Evolutionary conservation across 2,888 invertebrate genomes (phyloP).

Genomic region (Scaptomyza reducta): DNA sequence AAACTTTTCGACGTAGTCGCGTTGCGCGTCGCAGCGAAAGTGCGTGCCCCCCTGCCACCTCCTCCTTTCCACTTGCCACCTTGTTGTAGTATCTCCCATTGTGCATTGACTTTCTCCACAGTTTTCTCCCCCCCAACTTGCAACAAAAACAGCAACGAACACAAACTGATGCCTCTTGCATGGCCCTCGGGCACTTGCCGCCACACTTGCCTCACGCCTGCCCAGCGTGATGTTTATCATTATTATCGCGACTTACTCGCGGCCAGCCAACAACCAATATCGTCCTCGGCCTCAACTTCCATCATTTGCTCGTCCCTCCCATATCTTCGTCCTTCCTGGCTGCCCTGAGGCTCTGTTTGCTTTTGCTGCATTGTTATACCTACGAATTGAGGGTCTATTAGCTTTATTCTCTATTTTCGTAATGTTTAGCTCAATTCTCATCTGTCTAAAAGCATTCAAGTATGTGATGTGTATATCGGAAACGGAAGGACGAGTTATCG

Average conservation of each 20-base stretch:
- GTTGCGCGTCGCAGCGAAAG: slow-evolving; percentile 64
- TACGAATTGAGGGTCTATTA: slow-evolving; percentile 11
- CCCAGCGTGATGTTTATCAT: slow-evolving; percentile 65
- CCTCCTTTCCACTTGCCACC: background rate
- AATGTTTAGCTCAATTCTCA: background rate
- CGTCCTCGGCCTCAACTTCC: slow-evolving; percentile 2
- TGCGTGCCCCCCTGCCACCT: too few species aligned
- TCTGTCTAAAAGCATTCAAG: too few species aligned
- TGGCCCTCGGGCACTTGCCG: slow-evolving; percentile 12
- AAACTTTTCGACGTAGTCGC: slow-evolving; percentile 73
- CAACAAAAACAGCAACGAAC: slow-evolving; percentile 38
- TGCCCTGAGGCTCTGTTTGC: slow-evolving; percentile 2
- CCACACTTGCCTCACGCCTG: slow-evolving; percentile 38
- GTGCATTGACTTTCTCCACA: background rate
- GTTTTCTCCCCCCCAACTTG: background rate
- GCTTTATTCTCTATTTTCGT: background rate
- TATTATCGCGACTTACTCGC: slow-evolving; percentile 66
- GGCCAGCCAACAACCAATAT: slow-evolving; percentile 38
- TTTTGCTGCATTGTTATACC: slow-evolving; percentile 18
- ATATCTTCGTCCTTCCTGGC: too few species aligned
- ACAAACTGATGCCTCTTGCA: slow-evolving; percentile 28
- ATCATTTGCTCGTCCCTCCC: too few species aligned
- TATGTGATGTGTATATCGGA: too few species aligned
- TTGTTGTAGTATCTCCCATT: background rate
- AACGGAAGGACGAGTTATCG: too few species aligned